phyloP scores from a whole-genome alignment of 2,888 invertebrate species.

The Cheilosia scutellata region DNA sequence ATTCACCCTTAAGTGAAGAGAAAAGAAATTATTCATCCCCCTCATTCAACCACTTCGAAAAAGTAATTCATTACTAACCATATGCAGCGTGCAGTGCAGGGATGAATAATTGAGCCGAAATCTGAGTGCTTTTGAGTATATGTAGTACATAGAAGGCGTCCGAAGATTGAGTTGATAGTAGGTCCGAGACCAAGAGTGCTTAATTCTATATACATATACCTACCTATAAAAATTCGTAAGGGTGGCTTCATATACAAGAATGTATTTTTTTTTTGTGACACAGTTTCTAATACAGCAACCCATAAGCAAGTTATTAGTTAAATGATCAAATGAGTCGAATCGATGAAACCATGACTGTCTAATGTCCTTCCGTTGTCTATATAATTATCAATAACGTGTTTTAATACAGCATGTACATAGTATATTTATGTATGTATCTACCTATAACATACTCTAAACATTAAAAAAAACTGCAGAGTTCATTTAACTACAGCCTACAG shows the following conservation, averaged over 20 bases:
- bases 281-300: not conserved
- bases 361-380: no score
- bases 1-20: not conserved
- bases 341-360: not conserved
- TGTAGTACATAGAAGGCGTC: not conserved
- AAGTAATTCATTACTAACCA: constrained; percentile 9
- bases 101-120: constrained; percentile 10
- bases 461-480: not conserved
- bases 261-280: not conserved
- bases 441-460: not conserved
- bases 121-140: not conserved
- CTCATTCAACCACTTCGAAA: not conserved
- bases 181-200: not conserved
- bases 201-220: not conserved
- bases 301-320: not conserved
- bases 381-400: no score
- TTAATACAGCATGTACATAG: no score
- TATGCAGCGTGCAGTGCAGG: constrained; percentile 4
- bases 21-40: constrained; percentile 1
- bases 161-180: not conserved
- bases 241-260: not conserved
- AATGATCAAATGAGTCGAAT: not conserved
- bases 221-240: not conserved
- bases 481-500: no score
- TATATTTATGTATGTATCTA: no score